These are phyloP conservation scores for Luscinia megarhynchos DNA, from an alignment of 2,797 vertebrate genomes.

Conservation along the genomic window DNA sequence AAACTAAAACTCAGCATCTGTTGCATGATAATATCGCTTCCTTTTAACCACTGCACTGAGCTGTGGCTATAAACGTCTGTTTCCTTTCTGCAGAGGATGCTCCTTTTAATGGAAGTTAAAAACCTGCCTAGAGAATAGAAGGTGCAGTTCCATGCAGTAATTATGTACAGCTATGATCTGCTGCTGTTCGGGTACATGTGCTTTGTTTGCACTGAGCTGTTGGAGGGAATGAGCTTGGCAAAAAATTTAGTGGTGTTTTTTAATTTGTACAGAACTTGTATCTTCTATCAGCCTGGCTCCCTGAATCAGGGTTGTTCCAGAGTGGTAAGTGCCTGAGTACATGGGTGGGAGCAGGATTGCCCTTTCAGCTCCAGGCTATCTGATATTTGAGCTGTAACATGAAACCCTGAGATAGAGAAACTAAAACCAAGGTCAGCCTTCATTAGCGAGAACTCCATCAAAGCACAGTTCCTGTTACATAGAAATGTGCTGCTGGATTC, in stretches of 20 bases:
- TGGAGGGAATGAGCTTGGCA: not conserved
- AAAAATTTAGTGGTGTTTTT: not conserved
- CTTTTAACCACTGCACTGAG: not conserved
- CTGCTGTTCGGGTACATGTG: not conserved
- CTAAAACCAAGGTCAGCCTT: slow-evolving; percentile 49
- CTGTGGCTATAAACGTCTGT: not conserved
- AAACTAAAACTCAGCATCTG: not conserved
- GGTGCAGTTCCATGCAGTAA: not conserved
- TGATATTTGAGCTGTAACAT: slow-evolving; percentile 41
- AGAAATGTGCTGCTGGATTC: not conserved
- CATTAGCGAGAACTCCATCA: not conserved
- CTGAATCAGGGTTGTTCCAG: not conserved
- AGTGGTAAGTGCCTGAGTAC: not conserved
- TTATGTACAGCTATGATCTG: not conserved
- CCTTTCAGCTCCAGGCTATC: slow-evolving; percentile 48
- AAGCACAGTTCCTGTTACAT: not conserved
- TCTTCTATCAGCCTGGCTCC: not conserved
- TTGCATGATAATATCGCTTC: not conserved
- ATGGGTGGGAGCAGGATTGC: slow-evolving; percentile 18
- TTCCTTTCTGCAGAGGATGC: not conserved
- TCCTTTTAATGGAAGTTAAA: not conserved
- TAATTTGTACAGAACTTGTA: not conserved
- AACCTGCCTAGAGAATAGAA: not conserved
- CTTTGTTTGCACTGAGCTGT: not conserved
- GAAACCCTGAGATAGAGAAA: slow-evolving; percentile 48